Percentiles rank a stretch among this genome's conserved stretches.
Conservation (phyloP, 2,797 vertebrate species). For the Syngnathus acus region DNA sequence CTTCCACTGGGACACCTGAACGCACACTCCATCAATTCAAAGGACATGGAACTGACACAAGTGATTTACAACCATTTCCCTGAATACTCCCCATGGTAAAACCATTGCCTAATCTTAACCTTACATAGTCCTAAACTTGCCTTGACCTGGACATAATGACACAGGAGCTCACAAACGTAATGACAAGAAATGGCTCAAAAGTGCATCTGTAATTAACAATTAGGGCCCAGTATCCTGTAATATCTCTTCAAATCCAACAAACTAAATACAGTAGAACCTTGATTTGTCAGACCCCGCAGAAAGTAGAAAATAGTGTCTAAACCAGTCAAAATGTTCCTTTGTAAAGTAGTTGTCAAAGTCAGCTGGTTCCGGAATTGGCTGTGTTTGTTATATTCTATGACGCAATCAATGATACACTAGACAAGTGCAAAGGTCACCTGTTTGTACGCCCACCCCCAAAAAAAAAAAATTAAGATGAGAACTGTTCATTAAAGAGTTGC, state of each 20-base stretch:
- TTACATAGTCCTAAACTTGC: background rate
- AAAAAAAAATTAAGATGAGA: too few species aligned
- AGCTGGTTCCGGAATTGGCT: too few species aligned
- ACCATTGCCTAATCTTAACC: background rate
- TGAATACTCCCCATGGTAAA: background rate
- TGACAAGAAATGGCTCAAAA: background rate
- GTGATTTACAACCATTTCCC: slow-evolving; percentile 1
- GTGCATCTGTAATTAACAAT: too few species aligned
- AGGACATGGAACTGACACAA: background rate
- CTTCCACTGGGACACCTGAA: slow-evolving; percentile 34
- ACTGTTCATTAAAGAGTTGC: too few species aligned
- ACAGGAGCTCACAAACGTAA: background rate
- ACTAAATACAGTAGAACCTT: background rate
- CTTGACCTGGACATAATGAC: background rate
- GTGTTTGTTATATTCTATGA: too few species aligned
- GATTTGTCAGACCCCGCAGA: too few species aligned
- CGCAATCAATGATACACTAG: too few species aligned
- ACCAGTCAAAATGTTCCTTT: too few species aligned
- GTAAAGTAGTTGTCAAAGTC: too few species aligned
- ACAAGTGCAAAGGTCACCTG: too few species aligned
- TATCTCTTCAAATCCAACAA: background rate
- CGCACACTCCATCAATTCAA: background rate
- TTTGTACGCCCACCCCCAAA: too few species aligned
- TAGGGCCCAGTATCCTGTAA: background rate
- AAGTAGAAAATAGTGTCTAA: too few species aligned